Evolutionary conservation across 2,888 invertebrate genomes (phyloP).

Genomic region (Epirrhoe tristata): DNA sequence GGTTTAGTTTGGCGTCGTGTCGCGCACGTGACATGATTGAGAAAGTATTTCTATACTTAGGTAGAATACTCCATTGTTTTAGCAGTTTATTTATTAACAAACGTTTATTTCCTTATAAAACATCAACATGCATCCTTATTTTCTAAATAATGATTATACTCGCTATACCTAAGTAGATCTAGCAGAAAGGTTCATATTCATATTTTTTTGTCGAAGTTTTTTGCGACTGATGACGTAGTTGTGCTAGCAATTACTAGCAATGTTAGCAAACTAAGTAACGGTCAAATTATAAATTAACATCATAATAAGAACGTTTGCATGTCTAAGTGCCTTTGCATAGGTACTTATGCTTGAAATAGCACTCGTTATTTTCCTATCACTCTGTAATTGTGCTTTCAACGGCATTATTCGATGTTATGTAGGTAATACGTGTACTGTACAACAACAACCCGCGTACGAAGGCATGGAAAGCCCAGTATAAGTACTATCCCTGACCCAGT

Average conservation of each 20-base stretch:
- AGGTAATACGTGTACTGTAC: not conserved
- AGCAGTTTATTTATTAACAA: not conserved
- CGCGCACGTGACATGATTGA: constrained; percentile 48
- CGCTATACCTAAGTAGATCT: too few species aligned
- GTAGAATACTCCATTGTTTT: constrained; percentile 12
- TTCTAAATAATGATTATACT: too few species aligned
- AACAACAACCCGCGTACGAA: not conserved
- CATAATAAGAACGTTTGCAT: constrained; percentile 3
- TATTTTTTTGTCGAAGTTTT: not conserved
- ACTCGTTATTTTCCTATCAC: not conserved
- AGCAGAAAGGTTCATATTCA: not conserved
- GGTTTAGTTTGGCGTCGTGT: constrained; percentile 39
- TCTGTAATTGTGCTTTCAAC: not conserved
- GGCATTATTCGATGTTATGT: not conserved
- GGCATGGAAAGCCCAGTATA: not conserved
- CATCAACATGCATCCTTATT: too few species aligned
- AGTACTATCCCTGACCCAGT: too few species aligned
- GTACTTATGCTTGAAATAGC: constrained; percentile 1
- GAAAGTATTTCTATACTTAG: constrained; percentile 24
- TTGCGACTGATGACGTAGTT: not conserved
- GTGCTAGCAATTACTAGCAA: not conserved
- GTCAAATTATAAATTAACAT: constrained; percentile 1
- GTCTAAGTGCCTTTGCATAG: not conserved
- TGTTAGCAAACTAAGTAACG: not conserved
- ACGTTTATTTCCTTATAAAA: too few species aligned